Percentiles rank a stretch among this genome's conserved stretches.
Conservation (phyloP, 1,140 invertebrate genomes). For the Penaeus indicus region DNA sequence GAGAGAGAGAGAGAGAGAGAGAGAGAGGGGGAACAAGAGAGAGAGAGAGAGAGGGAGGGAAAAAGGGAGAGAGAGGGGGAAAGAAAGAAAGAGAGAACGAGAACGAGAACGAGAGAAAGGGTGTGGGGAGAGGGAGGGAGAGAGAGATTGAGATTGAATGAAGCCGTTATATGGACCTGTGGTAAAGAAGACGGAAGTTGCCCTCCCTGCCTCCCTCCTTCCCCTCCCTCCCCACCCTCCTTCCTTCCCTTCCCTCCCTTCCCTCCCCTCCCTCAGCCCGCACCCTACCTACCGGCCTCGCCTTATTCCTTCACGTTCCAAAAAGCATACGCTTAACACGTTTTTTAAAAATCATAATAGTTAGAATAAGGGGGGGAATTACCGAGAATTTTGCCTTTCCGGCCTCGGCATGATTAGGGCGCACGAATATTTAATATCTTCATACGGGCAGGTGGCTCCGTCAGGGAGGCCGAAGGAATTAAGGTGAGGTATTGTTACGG, state of each 20-base stretch:
- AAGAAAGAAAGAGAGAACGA: conserved; percentile 1
- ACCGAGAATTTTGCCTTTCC: too few relatives aligned
- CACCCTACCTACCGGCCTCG: neutral
- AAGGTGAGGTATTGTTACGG: too few relatives aligned
- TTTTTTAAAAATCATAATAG: too few relatives aligned
- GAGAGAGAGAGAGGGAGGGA: neutral
- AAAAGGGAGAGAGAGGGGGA: neutral
- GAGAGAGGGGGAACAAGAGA: neutral
- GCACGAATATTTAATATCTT: too few relatives aligned
- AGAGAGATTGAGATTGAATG: neutral
- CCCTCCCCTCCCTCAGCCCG: neutral
- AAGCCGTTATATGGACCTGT: neutral
- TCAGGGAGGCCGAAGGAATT: too few relatives aligned
- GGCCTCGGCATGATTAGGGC: too few relatives aligned
- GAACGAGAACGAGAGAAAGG: neutral
- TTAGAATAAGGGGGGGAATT: too few relatives aligned
- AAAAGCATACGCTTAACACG: too few relatives aligned
- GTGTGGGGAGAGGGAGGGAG: neutral
- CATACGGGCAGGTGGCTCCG: too few relatives aligned
- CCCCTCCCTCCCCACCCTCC: neutral
- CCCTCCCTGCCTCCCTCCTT: neutral
- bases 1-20: neutral
- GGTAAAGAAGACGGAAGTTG: neutral
- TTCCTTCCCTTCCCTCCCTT: neutral
- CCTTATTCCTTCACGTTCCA: neutral